phyloP scores from a whole-genome alignment of 2,888 invertebrate species.

The Epirrhoe tristata region DNA sequence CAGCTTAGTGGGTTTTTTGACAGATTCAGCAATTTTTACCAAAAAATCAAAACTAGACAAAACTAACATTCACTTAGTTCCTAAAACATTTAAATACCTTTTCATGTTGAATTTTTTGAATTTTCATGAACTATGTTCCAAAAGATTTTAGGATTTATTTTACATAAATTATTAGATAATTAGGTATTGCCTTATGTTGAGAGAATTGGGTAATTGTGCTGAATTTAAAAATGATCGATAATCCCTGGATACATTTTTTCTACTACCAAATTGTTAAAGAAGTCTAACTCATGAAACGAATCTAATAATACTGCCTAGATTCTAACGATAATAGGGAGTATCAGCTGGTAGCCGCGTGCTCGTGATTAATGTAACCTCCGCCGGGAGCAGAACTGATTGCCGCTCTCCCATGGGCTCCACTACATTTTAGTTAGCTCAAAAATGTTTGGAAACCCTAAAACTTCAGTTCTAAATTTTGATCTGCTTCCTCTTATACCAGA shows the following conservation, averaged over 20 bases:
- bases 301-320: background rate
- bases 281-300: background rate
- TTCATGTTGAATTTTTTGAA: too few species aligned
- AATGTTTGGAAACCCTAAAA: constrained; percentile 33
- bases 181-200: too few species aligned
- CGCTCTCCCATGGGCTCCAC: constrained; percentile 57
- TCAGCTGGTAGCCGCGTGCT: constrained; percentile 39
- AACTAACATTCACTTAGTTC: too few species aligned
- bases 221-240: too few species aligned
- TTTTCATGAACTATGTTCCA: too few species aligned
- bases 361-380: constrained; percentile 71
- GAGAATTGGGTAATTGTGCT: too few species aligned
- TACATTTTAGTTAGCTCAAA: constrained; percentile 43
- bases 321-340: constrained; percentile 11
- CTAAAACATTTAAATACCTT: too few species aligned
- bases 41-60: too few species aligned
- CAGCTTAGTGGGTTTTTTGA: background rate
- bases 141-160: too few species aligned
- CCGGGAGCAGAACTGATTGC: constrained; percentile 69
- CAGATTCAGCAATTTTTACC: constrained; percentile 3
- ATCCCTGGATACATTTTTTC: too few species aligned
- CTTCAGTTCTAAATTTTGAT: constrained; percentile 5
- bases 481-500: background rate
- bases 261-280: too few species aligned
- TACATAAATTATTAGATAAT: too few species aligned